phyloP scores from a whole-genome alignment of 1,140 invertebrate species.

The Sinella curviseta region DNA sequence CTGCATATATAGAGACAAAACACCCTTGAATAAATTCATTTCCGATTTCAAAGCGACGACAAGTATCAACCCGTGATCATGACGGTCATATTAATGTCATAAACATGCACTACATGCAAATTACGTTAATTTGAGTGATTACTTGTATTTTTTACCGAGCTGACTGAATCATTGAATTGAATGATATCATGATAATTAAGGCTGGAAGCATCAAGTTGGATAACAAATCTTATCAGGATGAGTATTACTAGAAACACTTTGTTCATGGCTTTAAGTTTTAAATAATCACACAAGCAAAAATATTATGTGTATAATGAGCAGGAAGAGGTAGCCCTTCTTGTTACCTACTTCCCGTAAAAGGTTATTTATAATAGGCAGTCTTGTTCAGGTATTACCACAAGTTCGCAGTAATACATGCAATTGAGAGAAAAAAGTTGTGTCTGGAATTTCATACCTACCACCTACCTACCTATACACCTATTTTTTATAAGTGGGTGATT shows the following conservation, averaged over 20 bases:
- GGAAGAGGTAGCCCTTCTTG: not conserved
- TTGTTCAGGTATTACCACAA: no score
- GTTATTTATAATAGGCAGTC: not conserved
- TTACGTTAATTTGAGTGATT: not conserved
- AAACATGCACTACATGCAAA: not conserved
- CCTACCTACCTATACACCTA: not conserved
- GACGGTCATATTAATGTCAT: not conserved
- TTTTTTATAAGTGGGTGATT: not conserved
- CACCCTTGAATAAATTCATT: slow-evolving; percentile 20
- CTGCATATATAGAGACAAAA: not conserved
- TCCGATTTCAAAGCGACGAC: slow-evolving; percentile 2
- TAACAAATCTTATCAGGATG: no score
- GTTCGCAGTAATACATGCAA: not conserved
- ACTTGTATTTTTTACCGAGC: no score
- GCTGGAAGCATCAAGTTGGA: no score
- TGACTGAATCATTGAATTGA: no score
- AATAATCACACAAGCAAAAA: not conserved
- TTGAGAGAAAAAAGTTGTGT: not conserved
- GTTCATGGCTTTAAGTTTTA: not conserved
- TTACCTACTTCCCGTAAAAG: slow-evolving; percentile 4
- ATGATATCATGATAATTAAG: no score
- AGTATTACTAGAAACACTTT: no score
- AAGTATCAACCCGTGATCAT: no score
- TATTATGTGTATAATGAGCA: not conserved
- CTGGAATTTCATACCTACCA: not conserved